Percentiles rank a stretch among this genome's conserved stretches.
These are phyloP conservation scores for Ptychobarbus kaznakovi DNA, from an alignment of 2,797 vertebrate genomes.

Conservation along the genomic window DNA sequence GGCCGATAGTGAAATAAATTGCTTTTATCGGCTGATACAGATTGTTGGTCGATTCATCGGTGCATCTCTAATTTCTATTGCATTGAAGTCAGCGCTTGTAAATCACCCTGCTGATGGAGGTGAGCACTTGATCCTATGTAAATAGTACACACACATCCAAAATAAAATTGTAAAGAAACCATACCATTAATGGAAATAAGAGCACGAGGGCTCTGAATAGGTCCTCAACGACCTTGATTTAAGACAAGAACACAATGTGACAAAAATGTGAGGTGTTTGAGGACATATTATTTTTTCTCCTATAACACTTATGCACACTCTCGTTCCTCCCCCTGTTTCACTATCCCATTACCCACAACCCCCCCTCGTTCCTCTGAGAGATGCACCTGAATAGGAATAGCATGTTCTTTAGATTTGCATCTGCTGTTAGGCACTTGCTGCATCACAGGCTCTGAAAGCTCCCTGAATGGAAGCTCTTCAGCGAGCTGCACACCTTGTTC, in stretches of 20 bases:
- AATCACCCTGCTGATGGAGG: slow-evolving; percentile 49
- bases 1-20: too few species aligned
- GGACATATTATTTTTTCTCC: slow-evolving; percentile 47
- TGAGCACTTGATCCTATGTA: slow-evolving; percentile 62
- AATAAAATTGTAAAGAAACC: slow-evolving; percentile 31
- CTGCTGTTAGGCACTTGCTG: slow-evolving; percentile 57
- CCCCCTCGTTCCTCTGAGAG: slow-evolving; percentile 36
- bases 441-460: slow-evolving; percentile 49
- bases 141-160: slow-evolving; percentile 45
- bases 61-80: slow-evolving; percentile 36
- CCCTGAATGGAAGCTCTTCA: slow-evolving; percentile 63
- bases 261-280: slow-evolving; percentile 62
- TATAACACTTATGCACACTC: slow-evolving; percentile 38
- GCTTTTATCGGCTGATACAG: too few species aligned
- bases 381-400: slow-evolving; percentile 52
- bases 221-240: slow-evolving; percentile 63
- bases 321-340: background rate
- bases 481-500: slow-evolving; percentile 65
- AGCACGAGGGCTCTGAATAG: slow-evolving; percentile 55
- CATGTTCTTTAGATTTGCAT: slow-evolving; percentile 60
- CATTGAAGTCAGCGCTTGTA: slow-evolving; percentile 56
- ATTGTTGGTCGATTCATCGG: too few species aligned
- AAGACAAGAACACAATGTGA: slow-evolving; percentile 63
- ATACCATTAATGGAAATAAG: slow-evolving; percentile 51
- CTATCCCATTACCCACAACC: slow-evolving; percentile 30